These are phyloP conservation scores for Apogon hyalosoma DNA, from an alignment of 2,797 vertebrate genomes.

Conservation along the genomic window DNA sequence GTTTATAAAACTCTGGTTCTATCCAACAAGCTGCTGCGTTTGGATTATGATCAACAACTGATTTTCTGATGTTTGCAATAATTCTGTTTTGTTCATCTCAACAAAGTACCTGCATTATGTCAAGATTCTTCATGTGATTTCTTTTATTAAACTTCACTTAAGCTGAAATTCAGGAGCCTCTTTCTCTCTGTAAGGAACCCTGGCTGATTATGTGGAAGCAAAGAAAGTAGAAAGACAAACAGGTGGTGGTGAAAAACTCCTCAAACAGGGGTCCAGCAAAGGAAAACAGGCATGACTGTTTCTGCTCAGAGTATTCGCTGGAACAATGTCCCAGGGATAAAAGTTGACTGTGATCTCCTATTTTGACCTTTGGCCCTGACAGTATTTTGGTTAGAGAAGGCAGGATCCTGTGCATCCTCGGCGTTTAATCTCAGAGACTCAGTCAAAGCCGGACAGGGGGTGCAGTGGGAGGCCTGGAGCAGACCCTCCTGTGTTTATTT, in stretches of 20 bases:
- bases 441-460: conserved; percentile 61
- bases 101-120: conserved; percentile 8
- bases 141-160: conserved; percentile 10
- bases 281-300: conserved; percentile 83
- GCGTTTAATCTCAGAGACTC: conserved; percentile 75
- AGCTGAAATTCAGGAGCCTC: conserved; percentile 8
- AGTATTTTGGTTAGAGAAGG: conserved; percentile 81
- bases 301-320: conserved; percentile 73
- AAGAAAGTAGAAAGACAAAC: conserved; percentile 47
- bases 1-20: conserved; percentile 22
- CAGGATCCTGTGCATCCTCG: conserved; percentile 68
- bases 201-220: conserved; percentile 60
- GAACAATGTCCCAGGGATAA: conserved; percentile 74
- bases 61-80: conserved; percentile 15
- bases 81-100: background rate
- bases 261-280: conserved; percentile 81
- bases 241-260: conserved; percentile 69
- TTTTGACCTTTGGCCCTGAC: conserved; percentile 73
- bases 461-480: conserved; percentile 63
- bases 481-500: conserved; percentile 82
- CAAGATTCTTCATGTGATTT: background rate
- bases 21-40: conserved; percentile 13
- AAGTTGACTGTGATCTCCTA: conserved; percentile 79
- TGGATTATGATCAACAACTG: conserved; percentile 12
- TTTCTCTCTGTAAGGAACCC: background rate